A percentile compares a stretch with the other conserved stretches of the same genome.
Conservation (phyloP, 2,888 invertebrate genomes). For the Euproctis similis region DNA sequence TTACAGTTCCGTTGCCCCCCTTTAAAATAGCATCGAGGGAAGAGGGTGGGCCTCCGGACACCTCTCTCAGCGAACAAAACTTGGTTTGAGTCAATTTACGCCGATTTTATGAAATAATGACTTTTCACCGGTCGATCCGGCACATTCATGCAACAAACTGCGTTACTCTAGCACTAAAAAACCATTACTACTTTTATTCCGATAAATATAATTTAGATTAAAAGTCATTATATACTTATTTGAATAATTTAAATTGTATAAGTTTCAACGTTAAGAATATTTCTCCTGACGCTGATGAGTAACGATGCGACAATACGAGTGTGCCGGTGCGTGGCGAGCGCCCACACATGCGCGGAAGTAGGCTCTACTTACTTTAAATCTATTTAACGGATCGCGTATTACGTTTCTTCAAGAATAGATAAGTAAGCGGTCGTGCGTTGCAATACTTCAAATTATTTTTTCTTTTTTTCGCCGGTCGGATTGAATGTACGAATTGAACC, state of each 20-base stretch:
- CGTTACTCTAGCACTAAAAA: too few species aligned
- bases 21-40: too few species aligned
- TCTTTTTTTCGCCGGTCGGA: conserved; percentile 59
- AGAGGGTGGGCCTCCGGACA: too few species aligned
- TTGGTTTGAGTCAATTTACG: too few species aligned
- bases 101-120: too few species aligned
- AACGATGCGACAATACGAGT: conserved; percentile 40
- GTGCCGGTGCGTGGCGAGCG: conserved; percentile 53
- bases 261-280: conserved; percentile 21
- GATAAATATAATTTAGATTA: too few species aligned
- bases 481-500: conserved; percentile 66
- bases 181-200: too few species aligned
- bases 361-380: conserved; percentile 56
- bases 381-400: conserved; percentile 65
- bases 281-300: conserved; percentile 40
- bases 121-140: too few species aligned
- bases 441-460: conserved; percentile 68
- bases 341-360: conserved; percentile 66
- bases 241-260: conserved; percentile 13
- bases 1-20: too few species aligned
- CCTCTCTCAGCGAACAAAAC: too few species aligned
- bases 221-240: too few species aligned
- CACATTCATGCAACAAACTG: too few species aligned
- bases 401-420: conserved; percentile 64
- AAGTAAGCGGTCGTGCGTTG: conserved; percentile 58